Percentiles rank a stretch among this genome's conserved stretches.
These are phyloP conservation scores for Cydia amplana DNA, from an alignment of 1,140 invertebrate species.

Conservation along the genomic window DNA sequence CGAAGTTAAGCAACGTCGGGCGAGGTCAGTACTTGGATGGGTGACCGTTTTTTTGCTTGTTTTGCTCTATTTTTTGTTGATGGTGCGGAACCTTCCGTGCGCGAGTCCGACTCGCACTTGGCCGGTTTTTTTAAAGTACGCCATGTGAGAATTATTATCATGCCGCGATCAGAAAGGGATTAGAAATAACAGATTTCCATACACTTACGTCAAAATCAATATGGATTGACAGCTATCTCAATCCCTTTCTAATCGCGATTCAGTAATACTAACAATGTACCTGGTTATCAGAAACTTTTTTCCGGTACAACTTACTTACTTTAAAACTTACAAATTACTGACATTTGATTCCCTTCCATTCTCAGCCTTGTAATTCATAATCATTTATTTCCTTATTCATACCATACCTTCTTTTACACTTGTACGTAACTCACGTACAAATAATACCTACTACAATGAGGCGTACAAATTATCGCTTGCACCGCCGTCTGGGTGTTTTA, in stretches of 20 bases:
- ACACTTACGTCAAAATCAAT: no score
- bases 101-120: no score
- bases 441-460: slow-evolving; percentile 70
- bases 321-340: slow-evolving; percentile 45
- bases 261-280: no score
- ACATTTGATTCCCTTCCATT: slow-evolving; percentile 43
- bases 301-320: background rate
- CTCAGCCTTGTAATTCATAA: slow-evolving; percentile 52
- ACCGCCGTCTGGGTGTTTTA: slow-evolving; percentile 61
- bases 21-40: no score
- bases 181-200: no score
- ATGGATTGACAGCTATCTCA: no score
- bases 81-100: no score
- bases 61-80: no score
- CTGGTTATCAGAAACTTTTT: background rate
- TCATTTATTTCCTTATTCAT: slow-evolving; percentile 69
- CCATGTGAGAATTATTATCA: background rate
- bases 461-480: slow-evolving; percentile 76
- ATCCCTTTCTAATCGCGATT: no score
- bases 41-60: no score
- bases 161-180: no score
- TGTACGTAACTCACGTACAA: slow-evolving; percentile 70
- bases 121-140: background rate
- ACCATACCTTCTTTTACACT: slow-evolving; percentile 65
- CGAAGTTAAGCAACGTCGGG: no score